Percentiles rank a stretch among this genome's conserved stretches.
Evolutionary conservation across 2,797 vertebrate genomes (phyloP).

Genomic region (Centroberyx gerrardi): DNA sequence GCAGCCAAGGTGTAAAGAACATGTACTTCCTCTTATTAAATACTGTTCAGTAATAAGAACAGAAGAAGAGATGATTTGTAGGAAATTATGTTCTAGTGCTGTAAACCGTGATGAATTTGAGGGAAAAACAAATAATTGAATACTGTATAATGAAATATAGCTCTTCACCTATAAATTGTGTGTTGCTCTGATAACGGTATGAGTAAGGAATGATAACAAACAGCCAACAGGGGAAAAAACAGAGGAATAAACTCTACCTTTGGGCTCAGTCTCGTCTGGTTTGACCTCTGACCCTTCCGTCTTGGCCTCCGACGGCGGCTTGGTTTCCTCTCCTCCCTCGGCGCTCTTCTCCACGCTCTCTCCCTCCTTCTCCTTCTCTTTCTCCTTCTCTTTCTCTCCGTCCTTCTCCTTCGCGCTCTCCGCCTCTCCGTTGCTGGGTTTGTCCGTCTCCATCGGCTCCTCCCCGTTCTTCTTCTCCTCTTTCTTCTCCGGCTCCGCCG

Average conservation of each 20-base stretch:
- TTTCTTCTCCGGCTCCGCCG: conserved; percentile 56
- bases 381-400: conserved; percentile 35
- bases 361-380: conserved; percentile 51
- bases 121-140: too few relatives aligned
- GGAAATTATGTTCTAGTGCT: too few relatives aligned
- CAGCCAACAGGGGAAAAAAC: too few relatives aligned
- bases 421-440: conserved; percentile 65
- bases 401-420: conserved; percentile 65
- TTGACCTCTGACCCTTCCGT: conserved; percentile 77
- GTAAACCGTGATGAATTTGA: too few relatives aligned
- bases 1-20: too few relatives aligned
- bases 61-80: too few relatives aligned
- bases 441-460: conserved; percentile 78
- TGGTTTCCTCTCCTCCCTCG: conserved; percentile 69
- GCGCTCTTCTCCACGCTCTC: conserved; percentile 71
- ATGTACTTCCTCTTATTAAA: too few relatives aligned
- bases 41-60: too few relatives aligned
- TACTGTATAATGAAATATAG: too few relatives aligned
- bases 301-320: conserved; percentile 66
- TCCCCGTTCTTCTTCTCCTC: conserved; percentile 72
- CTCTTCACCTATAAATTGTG: too few relatives aligned
- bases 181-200: too few relatives aligned
- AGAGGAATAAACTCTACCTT: conserved; percentile 69
- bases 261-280: conserved; percentile 72
- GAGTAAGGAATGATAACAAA: too few relatives aligned